Conservation (phyloP, 2,888 invertebrate genomes). For the Athalia circularis region DNA sequence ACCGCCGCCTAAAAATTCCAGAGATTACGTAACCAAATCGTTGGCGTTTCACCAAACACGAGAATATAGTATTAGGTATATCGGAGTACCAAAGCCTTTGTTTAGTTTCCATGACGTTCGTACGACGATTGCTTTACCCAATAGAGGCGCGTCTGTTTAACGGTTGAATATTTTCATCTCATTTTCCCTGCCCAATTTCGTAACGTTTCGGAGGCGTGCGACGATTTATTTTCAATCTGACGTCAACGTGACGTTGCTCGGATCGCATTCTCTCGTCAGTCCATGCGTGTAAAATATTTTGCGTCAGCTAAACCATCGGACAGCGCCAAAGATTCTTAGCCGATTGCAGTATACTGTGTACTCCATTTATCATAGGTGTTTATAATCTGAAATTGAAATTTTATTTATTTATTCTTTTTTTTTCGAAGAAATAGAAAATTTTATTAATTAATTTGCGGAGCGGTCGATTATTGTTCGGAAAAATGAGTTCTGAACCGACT, state of each 20-base stretch:
- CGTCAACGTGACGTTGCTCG: too few relatives aligned
- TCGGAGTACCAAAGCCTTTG: slow-evolving; percentile 20
- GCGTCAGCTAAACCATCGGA: too few relatives aligned
- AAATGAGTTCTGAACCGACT: background rate
- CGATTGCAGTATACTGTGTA: too few relatives aligned
- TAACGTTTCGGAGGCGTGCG: background rate
- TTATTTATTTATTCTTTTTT: too few relatives aligned
- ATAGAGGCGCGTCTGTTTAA: slow-evolving; percentile 37
- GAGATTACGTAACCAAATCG: slow-evolving; percentile 18
- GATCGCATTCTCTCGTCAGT: too few relatives aligned
- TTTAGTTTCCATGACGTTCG: slow-evolving; percentile 36
- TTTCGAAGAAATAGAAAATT: too few relatives aligned
- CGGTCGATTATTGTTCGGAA: background rate
- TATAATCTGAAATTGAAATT: too few relatives aligned
- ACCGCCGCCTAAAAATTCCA: background rate
- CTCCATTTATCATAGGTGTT: too few relatives aligned
- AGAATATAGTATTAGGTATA: too few relatives aligned
- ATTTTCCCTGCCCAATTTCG: slow-evolving; percentile 11
- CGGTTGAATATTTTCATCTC: slow-evolving; percentile 10
- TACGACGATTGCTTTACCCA: slow-evolving; percentile 37
- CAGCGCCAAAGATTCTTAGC: too few relatives aligned
- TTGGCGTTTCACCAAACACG: slow-evolving; percentile 18
- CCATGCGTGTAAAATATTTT: too few relatives aligned
- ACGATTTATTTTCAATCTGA: too few relatives aligned
- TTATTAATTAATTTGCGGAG: background rate